Evolutionary conservation across 1,140 invertebrate genomes (phyloP), one percentile per base, ranked within the genome.

Genomic region (Scaptomyza hsui): DNA sequence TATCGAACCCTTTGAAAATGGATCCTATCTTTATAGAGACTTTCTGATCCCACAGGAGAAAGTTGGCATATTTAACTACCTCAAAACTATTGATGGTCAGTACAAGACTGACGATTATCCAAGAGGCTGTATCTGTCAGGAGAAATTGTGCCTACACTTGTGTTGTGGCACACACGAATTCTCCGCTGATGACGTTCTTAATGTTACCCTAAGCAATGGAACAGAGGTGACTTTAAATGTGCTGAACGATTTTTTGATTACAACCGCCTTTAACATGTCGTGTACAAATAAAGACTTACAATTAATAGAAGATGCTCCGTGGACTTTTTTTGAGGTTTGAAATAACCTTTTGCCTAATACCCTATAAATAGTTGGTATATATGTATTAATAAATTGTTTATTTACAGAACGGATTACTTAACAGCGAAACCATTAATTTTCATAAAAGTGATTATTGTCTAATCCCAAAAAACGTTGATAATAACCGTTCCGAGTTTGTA

Each of bases 71-170:
- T 49, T 16, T 15, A 12, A 39, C 9, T 29, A 41, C 10, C 19
- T 13, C 5, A 13, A 2, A 24, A 39, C 32, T 5, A 15, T 49
- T 2, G 41, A 24, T 3, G 10, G 5, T 2, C 3, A 2, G 6
- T 2, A 18, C 0, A 29, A 26, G 1, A 21, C 26, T 4, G 0
- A 21, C 13, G 24, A 24, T 4, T 16, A 56, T 21, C 0, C 0
- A 2, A 44, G 53, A 19, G 53, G 53, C 4, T 56, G 53, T 29
- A 19, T 56, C 2, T 56, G 53, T 56, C 13, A 56, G 13, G 4
- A 29, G 5, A 7, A 12, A 7, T n/a, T 4, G 19, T 42, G 53
- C 10, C 21, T 56, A n/a, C 21, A 29, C 9, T 18, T 56, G 1
- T 56, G 53, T 10, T 56, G 53, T n/a, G n/a, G n/a, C 26, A 21